Base-by-base conservation (phyloP, 1,140 invertebrate species). In the Hestina assimilis region DNA sequence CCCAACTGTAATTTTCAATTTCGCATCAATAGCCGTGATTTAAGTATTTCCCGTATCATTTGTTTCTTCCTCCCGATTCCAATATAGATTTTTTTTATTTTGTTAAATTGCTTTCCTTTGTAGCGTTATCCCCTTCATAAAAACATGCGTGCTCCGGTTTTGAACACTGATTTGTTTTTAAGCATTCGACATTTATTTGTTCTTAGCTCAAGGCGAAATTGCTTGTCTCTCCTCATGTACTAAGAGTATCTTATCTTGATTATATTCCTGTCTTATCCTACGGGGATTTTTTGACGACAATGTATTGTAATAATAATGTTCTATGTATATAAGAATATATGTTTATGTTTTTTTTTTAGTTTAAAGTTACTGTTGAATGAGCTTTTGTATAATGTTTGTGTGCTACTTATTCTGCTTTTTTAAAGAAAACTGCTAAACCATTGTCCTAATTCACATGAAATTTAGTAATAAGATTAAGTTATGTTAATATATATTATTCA, bases 21-120 rank as follows among this genome's bases (percentile, higher is more conserved):
- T 73, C 73, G 66, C 74, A 84, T 84, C 78, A 78, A 82, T 82
- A 70, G 67, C 73, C 31, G 72, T 87, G 81, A 87, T 87, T 84
- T 83, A 87, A 85, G 79, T 83, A 85, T 80, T 79, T 83, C 82
- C 80, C 75, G 82, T 83, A 83, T 87, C 83, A 85, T 87, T 87
- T 85, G 79, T 87, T 83, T 85, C 69, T 73, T 63, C 61, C 63
- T 62, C 63, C 63, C 58, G 54, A 66, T 73, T 72, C 65, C 68
- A 71, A 84, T 84, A 79, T 79, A 59, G 59, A 57, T 75, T 79
- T 84, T n/a, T 82, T 82, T 82, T 81, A 79, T 83, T 84, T 83
- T 83, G 73, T 83, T 79, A 84, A 87, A 87, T 87, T 87, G 80
- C 81, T 83, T 84, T 83, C 67, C 77, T 84, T 84, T 86, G 83